A percentile compares a stretch with the other conserved stretches of the same genome.
Conservation (phyloP, 2,888 invertebrate species). For the Tetrapedia diversipes region DNA sequence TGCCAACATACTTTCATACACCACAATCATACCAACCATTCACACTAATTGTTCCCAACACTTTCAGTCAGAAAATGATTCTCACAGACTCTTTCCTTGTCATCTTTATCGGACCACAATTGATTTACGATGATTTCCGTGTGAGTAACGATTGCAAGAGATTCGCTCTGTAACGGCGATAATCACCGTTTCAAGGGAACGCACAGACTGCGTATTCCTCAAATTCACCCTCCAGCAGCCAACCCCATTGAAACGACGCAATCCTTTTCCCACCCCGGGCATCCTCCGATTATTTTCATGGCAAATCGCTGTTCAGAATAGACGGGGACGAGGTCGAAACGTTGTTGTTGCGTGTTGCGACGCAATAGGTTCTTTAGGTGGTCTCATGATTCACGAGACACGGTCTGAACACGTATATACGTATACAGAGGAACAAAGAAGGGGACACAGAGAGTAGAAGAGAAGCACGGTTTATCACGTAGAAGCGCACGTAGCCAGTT, state of each 20-base stretch:
- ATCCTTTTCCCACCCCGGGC: background rate
- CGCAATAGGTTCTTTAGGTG: slow-evolving; percentile 34
- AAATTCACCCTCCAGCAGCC: background rate
- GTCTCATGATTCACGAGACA: slow-evolving; percentile 22
- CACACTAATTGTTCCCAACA: too few relatives aligned
- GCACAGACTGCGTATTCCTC: background rate
- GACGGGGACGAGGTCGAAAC: background rate
- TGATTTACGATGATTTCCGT: too few relatives aligned
- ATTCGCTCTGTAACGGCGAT: background rate
- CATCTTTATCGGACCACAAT: too few relatives aligned
- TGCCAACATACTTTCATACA: too few relatives aligned
- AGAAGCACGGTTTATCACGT: slow-evolving; percentile 43
- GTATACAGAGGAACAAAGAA: too few relatives aligned
- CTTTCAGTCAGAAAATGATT: too few relatives aligned
- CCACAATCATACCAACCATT: too few relatives aligned
- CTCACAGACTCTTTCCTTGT: too few relatives aligned
- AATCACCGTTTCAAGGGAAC: background rate
- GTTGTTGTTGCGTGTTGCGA: slow-evolving; percentile 23
- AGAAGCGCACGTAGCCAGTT: slow-evolving; percentile 36
- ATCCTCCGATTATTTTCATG: slow-evolving; percentile 3
- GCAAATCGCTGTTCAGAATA: slow-evolving; percentile 4
- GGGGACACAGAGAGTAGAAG: background rate
- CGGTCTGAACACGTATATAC: too few relatives aligned
- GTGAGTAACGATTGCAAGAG: too few relatives aligned
- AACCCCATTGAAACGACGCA: slow-evolving; percentile 7